phyloP scores from a whole-genome alignment of 2,888 invertebrate genomes.

The Lasioglossum leucozonium region DNA sequence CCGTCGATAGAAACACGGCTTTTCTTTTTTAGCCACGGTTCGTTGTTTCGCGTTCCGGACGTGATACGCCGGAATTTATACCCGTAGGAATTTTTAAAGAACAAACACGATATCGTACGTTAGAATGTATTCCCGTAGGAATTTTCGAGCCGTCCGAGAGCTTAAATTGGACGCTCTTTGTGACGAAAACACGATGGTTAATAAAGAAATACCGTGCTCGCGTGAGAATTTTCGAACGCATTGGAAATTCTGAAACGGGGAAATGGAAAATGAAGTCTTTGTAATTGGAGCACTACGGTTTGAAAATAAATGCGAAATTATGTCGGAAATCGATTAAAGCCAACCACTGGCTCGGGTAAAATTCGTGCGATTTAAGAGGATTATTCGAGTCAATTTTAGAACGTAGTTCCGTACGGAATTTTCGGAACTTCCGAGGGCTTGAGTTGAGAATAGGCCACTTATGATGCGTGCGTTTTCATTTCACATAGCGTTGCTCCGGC shows the following conservation, averaged over 20 bases:
- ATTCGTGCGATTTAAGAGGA: neutral
- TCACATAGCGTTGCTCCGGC: neutral
- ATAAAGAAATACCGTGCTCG: too few relatives aligned
- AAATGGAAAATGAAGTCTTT: neutral
- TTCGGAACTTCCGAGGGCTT: neutral
- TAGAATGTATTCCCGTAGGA: neutral
- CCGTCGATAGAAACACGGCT: conserved; percentile 26
- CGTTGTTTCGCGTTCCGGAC: neutral
- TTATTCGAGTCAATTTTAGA: neutral
- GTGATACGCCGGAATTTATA: too few relatives aligned
- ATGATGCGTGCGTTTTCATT: neutral
- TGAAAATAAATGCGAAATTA: neutral
- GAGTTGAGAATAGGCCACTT: neutral
- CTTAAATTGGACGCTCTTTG: too few relatives aligned
- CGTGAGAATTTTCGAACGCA: too few relatives aligned
- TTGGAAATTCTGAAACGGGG: neutral
- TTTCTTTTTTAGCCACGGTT: conserved; percentile 44
- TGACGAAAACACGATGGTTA: too few relatives aligned
- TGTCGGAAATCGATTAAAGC: neutral
- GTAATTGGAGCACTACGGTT: neutral
- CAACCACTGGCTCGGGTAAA: neutral
- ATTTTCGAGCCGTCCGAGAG: neutral
- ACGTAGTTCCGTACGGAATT: too few relatives aligned
- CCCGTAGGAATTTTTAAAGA: too few relatives aligned
- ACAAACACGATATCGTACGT: too few relatives aligned